Percentiles rank a stretch among this genome's conserved stretches.
Evolutionary conservation across 2,113 vertebrate species (phyloP).

Genomic region (Turnix velox): DNA sequence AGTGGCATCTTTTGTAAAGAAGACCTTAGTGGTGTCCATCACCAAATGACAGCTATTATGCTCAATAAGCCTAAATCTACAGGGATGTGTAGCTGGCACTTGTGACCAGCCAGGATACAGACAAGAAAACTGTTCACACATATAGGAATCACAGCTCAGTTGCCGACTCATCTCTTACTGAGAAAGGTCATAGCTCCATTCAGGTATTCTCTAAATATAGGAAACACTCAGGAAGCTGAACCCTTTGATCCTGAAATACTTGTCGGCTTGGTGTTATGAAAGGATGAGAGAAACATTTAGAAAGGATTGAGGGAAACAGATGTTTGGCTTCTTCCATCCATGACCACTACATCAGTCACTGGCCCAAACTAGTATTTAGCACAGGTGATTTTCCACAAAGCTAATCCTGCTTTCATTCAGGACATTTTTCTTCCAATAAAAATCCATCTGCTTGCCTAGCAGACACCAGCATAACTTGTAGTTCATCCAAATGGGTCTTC

Average conservation of each 20-base stretch:
- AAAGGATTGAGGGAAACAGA: constrained; percentile 54
- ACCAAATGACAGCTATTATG: neutral
- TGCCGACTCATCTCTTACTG: neutral
- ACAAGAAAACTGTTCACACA: neutral
- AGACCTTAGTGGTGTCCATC: neutral
- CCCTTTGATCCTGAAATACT: constrained; percentile 43
- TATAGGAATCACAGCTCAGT: neutral
- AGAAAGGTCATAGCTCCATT: constrained; percentile 16
- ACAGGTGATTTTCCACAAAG: constrained; percentile 63
- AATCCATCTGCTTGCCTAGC: constrained; percentile 26
- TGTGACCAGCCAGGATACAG: neutral
- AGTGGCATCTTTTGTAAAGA: neutral
- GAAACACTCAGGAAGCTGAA: constrained; percentile 28
- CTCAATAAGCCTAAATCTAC: neutral
- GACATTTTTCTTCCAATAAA: constrained; percentile 23
- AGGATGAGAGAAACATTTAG: constrained; percentile 27
- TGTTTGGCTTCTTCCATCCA: constrained; percentile 44
- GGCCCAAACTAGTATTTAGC: neutral
- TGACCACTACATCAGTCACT: constrained; percentile 46
- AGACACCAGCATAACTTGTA: constrained; percentile 17
- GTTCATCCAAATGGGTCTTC: neutral
- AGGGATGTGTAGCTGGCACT: rapidly evolving
- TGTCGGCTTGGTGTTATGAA: neutral
- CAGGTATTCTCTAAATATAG: constrained; percentile 45
- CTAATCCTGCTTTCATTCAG: constrained; percentile 42